A percentile compares a stretch with the other conserved stretches of the same genome.
phyloP scores from a whole-genome alignment of 23 tunicate species.

The Halocynthia roretzi region DNA sequence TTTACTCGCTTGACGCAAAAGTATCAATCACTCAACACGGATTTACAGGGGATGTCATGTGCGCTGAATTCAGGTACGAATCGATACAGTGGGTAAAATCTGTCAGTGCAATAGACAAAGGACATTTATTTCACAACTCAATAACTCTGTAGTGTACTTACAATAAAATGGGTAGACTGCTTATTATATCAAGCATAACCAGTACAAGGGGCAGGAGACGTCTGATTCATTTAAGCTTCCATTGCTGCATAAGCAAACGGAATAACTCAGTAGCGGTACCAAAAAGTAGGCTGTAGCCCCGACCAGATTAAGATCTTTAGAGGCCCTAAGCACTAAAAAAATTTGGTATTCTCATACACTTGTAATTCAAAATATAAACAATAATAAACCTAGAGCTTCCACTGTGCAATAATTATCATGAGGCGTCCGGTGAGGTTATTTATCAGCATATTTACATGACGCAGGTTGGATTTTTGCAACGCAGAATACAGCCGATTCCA shows the following conservation, averaged over 20 bases:
- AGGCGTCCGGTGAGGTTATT: background rate
- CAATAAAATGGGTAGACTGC: no score
- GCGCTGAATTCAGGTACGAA: conserved; percentile 41
- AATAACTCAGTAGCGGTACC: no score
- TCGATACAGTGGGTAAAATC: background rate
- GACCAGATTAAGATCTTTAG: no score
- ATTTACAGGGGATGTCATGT: conserved; percentile 35
- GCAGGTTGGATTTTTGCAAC: conserved; percentile 25
- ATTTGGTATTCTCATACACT: background rate
- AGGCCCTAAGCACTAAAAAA: no score
- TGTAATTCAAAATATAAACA: no score
- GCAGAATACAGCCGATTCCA: conserved; percentile 4
- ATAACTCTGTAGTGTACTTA: no score
- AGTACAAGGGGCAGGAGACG: no score
- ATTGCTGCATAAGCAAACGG: no score
- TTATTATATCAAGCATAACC: background rate
- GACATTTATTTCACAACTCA: no score
- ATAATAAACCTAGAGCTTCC: background rate
- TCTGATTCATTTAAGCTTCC: no score
- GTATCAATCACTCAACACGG: conserved; percentile 35
- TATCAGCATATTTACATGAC: background rate
- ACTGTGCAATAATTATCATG: background rate
- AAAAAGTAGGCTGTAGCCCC: no score
- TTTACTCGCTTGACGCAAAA: conserved; percentile 19
- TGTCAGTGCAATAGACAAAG: no score